These are phyloP conservation scores for Diabrotica virgifera DNA, from an alignment of 1,140 invertebrate genomes.

Conservation along the genomic window DNA sequence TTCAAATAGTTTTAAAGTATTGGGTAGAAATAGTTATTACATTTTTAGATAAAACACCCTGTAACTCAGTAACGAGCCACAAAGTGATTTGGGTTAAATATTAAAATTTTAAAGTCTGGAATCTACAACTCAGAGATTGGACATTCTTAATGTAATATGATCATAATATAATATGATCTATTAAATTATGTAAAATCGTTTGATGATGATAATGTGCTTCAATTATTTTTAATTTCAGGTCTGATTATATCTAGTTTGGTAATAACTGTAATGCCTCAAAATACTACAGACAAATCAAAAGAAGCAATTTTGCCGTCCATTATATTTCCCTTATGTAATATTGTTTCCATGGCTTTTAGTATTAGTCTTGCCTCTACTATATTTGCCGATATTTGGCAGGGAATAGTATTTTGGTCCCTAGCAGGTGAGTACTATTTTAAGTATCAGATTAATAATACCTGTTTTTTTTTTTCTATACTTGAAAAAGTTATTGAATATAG, in stretches of 20 bases:
- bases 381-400: slow-evolving; percentile 25
- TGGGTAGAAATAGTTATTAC: too few relatives aligned
- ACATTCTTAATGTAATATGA: too few relatives aligned
- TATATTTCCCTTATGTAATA: slow-evolving; percentile 22
- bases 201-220: background rate
- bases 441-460: too few relatives aligned
- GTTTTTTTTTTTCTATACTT: too few relatives aligned
- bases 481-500: too few relatives aligned
- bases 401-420: slow-evolving; percentile 28
- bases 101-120: too few relatives aligned
- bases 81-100: too few relatives aligned
- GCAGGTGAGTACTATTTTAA: slow-evolving; percentile 18
- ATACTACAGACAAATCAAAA: slow-evolving; percentile 26
- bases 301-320: slow-evolving; percentile 22
- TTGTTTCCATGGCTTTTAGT: slow-evolving; percentile 19
- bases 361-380: slow-evolving; percentile 21
- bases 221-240: slow-evolving; percentile 9
- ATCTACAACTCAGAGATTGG: too few relatives aligned
- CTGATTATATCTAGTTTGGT: slow-evolving; percentile 15
- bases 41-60: too few relatives aligned
- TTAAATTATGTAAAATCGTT: background rate
- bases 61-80: too few relatives aligned
- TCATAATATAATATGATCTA: background rate
- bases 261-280: slow-evolving; percentile 24
- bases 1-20: too few relatives aligned